These are phyloP conservation scores for Metallyticus violacea DNA, from an alignment of 2,888 invertebrate genomes.

Conservation along the genomic window DNA sequence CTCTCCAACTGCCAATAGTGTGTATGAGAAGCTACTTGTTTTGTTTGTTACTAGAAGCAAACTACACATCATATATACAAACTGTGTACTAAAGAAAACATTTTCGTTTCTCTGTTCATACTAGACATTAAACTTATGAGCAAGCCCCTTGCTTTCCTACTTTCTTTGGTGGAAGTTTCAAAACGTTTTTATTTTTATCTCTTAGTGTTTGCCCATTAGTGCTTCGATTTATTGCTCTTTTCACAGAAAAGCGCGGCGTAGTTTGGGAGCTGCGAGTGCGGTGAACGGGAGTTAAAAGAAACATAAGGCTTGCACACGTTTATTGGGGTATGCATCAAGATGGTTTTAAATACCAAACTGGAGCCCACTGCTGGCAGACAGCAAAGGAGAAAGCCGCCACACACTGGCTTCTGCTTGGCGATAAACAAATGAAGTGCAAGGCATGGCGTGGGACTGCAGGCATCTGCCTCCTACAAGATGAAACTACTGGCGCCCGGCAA, in stretches of 20 bases:
- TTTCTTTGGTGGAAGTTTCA: not conserved
- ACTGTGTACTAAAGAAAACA: no score
- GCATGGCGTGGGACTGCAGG: conserved; percentile 10
- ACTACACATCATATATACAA: no score
- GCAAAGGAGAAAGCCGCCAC: conserved; percentile 8
- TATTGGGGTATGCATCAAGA: not conserved
- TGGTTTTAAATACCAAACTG: conserved; percentile 12
- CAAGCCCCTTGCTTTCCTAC: no score
- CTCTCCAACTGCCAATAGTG: no score
- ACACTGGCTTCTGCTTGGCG: conserved; percentile 1
- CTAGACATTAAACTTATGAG: no score
- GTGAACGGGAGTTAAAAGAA: not conserved
- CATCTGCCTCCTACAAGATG: conserved; percentile 6
- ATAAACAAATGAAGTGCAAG: not conserved
- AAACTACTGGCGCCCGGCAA: conserved; percentile 15
- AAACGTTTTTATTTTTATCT: not conserved
- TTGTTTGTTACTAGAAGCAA: no score
- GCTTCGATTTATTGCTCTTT: not conserved
- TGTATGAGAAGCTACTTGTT: no score
- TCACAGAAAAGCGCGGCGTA: not conserved
- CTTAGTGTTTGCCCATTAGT: not conserved
- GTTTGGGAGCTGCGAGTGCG: not conserved
- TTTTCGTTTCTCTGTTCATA: no score
- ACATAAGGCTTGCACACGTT: not conserved
- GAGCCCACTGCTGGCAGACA: not conserved